phyloP scores from a whole-genome alignment of 2,113 vertebrate species.

The Gallinago paraguaiae region DNA sequence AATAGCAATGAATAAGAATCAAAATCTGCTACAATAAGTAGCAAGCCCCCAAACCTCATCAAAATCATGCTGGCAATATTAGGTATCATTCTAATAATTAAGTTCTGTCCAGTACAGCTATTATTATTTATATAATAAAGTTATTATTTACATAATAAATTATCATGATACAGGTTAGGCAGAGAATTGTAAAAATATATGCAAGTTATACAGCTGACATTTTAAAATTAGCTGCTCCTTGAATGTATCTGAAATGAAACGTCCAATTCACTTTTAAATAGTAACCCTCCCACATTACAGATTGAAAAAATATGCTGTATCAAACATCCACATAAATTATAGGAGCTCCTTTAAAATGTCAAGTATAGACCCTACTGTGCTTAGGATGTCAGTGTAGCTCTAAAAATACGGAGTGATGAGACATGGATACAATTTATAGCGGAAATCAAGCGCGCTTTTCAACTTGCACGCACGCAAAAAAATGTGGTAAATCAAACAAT shows the following conservation, averaged over 20 bases:
- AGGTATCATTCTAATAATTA: not conserved
- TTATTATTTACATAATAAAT: constrained; percentile 15
- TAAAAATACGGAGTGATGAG: constrained; percentile 41
- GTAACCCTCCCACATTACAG: not conserved
- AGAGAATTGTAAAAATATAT: not conserved
- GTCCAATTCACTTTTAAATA: constrained; percentile 5
- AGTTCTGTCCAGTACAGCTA: constrained; percentile 1
- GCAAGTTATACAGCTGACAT: not conserved
- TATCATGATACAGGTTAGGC: not conserved
- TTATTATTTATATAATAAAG: constrained; percentile 14
- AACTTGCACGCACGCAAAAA: constrained; percentile 32
- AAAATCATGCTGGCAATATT: not conserved
- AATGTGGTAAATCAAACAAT: constrained; percentile 24
- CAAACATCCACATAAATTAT: constrained; percentile 61
- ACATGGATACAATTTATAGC: constrained; percentile 33
- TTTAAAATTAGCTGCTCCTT: not conserved
- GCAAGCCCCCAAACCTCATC: not conserved
- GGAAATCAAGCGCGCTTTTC: constrained; percentile 41
- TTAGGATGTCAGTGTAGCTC: constrained; percentile 47
- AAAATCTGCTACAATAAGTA: not conserved
- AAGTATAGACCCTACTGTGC: constrained; percentile 44
- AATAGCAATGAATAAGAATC: constrained; percentile 21
- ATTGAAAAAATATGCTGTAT: constrained; percentile 53
- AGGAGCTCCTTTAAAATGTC: constrained; percentile 37
- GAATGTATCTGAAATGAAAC: not conserved